Base-by-base conservation (phyloP, 2,888 invertebrate genomes). In the Acanthacorydalis orientalis region DNA sequence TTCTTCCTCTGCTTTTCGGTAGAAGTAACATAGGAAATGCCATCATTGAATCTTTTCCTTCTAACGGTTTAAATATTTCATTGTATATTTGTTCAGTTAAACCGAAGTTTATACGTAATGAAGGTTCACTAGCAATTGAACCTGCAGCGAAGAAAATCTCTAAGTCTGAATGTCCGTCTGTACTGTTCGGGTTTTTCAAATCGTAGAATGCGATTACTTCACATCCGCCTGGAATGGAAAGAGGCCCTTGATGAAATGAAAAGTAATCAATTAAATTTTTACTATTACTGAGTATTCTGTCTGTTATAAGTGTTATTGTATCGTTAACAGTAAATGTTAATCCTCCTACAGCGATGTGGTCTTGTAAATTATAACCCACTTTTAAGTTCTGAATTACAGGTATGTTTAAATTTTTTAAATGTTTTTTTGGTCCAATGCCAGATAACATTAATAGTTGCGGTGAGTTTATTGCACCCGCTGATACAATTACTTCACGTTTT, bases 371-470 rank as follows among this genome's bases (percentile, higher is more conserved):
- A 51, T 75, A 69, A 2, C 84, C 83, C 0, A 83, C 81, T 7
- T 70, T 70, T 33, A 77, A 64, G 60, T 80, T 72, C 56, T 69
- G 67, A 0, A 76, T 54, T 1, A 74, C 66, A 1, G 70, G 64
- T 37, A 80, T 77, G 39, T 70, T 69, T 50, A 74, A 57, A 1
- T 71, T 63, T 50, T 69, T 64, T 44, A 83, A 64, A 57, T 81
- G 75, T 32, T 69, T 64, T 50, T 61, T 69, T 1, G 80, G 80
- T 1, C 83, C 83, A 8, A 87, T 73, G 4, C 88, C 89, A 2
- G 86, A 86, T 12, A 88, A 62, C 80, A 87, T 79, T 14, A 90
- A 64, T 7, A 89, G 59, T 60, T 87, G 83, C 0, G 88, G 84
- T 7, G 83, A 74, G 63, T 83, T 81, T 33, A 88, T 75, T 4